Evolutionary conservation across 2,888 invertebrate species (phyloP).

Genomic region (Cheilosia soror): DNA sequence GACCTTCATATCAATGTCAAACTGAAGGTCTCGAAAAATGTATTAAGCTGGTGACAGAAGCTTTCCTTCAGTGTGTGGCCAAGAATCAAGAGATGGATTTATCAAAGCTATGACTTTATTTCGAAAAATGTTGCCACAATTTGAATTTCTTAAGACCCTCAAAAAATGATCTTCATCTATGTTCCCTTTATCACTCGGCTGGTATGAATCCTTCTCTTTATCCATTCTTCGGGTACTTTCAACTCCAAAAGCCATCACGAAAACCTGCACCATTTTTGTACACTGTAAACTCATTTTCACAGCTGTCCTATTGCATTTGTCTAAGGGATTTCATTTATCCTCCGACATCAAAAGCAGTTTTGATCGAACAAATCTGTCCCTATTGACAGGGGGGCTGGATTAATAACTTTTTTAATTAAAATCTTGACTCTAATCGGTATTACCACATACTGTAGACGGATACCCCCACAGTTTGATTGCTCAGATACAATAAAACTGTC

Average conservation of each 20-base stretch:
- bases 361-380: slow-evolving; percentile 22
- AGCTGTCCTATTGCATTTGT: slow-evolving; percentile 17
- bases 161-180: too few species aligned
- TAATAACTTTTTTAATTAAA: slow-evolving; percentile 46
- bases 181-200: too few species aligned
- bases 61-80: too few species aligned
- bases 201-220: too few species aligned
- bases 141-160: too few species aligned
- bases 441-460: not conserved
- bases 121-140: too few species aligned
- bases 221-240: too few species aligned
- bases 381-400: slow-evolving; percentile 36
- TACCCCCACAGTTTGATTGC: not conserved
- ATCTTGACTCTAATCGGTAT: slow-evolving; percentile 10
- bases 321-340: slow-evolving; percentile 9
- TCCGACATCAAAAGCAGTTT: slow-evolving; percentile 58
- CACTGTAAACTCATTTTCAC: not conserved
- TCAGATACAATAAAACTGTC: slow-evolving; percentile 52
- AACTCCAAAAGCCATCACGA: not conserved
- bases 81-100: too few species aligned
- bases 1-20: too few species aligned
- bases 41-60: too few species aligned
- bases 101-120: too few species aligned
- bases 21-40: too few species aligned
- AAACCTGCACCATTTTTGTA: not conserved